Percentiles rank a stretch among this genome's conserved stretches.
These are phyloP conservation scores for Cataglyphis cursor DNA, from an alignment of 2,888 invertebrate genomes.

Conservation along the genomic window DNA sequence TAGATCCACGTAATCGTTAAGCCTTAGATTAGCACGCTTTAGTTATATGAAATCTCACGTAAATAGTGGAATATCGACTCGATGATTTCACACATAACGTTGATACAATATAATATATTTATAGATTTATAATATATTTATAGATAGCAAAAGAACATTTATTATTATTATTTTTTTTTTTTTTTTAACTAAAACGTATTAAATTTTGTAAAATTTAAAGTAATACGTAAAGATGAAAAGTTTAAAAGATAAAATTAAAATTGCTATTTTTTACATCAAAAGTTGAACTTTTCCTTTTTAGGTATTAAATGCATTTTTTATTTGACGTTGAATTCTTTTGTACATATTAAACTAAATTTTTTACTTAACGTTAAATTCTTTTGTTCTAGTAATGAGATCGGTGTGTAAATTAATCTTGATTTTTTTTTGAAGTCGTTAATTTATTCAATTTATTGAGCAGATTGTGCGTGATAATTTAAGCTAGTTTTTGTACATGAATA, in stretches of 20 bases:
- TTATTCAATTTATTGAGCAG: constrained; percentile 24
- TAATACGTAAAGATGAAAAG: constrained; percentile 5
- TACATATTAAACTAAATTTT: background rate
- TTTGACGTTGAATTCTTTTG: too few relatives aligned
- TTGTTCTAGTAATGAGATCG: background rate
- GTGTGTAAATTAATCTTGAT: background rate
- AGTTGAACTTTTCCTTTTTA: background rate
- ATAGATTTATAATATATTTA: background rate
- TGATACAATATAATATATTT: background rate
- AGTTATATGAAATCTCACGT: background rate
- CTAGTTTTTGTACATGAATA: constrained; percentile 41
- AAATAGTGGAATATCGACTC: background rate
- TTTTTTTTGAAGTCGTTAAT: background rate
- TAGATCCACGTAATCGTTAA: background rate
- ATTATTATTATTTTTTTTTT: background rate
- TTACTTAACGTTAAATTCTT: background rate
- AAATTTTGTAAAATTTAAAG: constrained; percentile 19
- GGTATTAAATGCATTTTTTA: background rate
- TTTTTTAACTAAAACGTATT: background rate
- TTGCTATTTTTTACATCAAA: background rate
- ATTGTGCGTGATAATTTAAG: constrained; percentile 30
- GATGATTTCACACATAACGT: background rate
- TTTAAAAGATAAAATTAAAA: constrained; percentile 22
- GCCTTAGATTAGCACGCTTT: background rate
- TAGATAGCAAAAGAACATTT: too few relatives aligned